Evolutionary conservation across 2,113 vertebrate species (phyloP).

Genomic region (Grallaria varia): DNA sequence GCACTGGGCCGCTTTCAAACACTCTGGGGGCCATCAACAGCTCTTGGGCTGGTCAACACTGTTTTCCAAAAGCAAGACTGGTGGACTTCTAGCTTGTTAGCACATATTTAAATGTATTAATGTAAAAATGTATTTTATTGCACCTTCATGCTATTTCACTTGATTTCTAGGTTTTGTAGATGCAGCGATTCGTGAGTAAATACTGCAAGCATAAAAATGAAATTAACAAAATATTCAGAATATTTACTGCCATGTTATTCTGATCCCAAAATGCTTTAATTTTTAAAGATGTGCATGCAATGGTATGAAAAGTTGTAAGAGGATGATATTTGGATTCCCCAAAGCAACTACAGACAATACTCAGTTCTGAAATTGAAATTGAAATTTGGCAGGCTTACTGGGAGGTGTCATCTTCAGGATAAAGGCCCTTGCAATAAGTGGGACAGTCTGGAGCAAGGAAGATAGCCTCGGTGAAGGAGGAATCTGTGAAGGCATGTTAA

Average conservation of each 20-base stretch:
- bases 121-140: background rate
- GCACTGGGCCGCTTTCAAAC: background rate
- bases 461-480: background rate
- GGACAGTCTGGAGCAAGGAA: background rate
- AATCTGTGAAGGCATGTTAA: background rate
- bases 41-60: background rate
- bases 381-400: background rate
- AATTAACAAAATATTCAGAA: background rate
- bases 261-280: background rate
- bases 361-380: background rate
- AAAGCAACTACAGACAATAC: background rate
- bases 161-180: background rate
- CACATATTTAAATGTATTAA: background rate
- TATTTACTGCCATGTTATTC: background rate
- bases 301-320: background rate
- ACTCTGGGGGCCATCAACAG: background rate
- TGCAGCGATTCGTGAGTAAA: background rate
- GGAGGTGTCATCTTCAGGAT: background rate
- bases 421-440: background rate
- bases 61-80: background rate
- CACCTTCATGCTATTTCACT: background rate
- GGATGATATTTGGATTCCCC: background rate
- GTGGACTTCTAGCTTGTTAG: background rate
- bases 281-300: background rate
- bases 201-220: background rate